Percentiles rank a stretch among this genome's conserved stretches.
Evolutionary conservation across 2,797 vertebrate species (phyloP).

Genomic region (Gorsachius magnificus): DNA sequence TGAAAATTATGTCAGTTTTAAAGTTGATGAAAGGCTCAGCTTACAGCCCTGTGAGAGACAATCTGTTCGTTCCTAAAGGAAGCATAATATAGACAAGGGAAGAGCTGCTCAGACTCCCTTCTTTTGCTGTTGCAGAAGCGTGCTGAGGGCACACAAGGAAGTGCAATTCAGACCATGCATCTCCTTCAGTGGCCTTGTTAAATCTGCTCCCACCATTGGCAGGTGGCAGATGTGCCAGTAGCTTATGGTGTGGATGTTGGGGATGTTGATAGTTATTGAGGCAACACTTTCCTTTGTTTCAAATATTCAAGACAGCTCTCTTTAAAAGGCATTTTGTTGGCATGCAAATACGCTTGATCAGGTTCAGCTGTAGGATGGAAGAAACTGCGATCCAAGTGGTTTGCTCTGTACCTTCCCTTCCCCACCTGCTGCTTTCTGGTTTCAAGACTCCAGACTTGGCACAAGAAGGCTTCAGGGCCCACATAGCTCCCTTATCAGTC

Average conservation of each 20-base stretch:
- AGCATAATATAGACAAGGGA: background rate
- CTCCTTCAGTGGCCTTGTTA: background rate
- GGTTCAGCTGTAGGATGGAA: background rate
- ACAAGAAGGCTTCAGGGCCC: background rate
- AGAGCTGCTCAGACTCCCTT: background rate
- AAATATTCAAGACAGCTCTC: background rate
- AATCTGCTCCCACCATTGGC: background rate
- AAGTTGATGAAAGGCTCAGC: background rate
- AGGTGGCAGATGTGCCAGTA: background rate
- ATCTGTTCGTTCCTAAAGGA: background rate
- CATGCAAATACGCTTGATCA: background rate
- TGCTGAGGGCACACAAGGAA: background rate
- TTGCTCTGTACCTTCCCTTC: background rate
- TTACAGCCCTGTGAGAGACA: background rate
- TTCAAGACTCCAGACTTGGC: background rate
- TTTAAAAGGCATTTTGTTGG: background rate
- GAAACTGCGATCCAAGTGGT: background rate
- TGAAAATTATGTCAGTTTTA: background rate
- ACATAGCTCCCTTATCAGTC: background rate
- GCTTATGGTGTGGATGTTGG: background rate
- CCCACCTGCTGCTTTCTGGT: background rate
- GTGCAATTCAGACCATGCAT: background rate
- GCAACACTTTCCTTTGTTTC: background rate
- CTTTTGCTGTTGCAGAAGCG: background rate
- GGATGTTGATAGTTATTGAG: background rate